Conservation (phyloP, 2,888 invertebrate species). For the Euproctis similis region DNA sequence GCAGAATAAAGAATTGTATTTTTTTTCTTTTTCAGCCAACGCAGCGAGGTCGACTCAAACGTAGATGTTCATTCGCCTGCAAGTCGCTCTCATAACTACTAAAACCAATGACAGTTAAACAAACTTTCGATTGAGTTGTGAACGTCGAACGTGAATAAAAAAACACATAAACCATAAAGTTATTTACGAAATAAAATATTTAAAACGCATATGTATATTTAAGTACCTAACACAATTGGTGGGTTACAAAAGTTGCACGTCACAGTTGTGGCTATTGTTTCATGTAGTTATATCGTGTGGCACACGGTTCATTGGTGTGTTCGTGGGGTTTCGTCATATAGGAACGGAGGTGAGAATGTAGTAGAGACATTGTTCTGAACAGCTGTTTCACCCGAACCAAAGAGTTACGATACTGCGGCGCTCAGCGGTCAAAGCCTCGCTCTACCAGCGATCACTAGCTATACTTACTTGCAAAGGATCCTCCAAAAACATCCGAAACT, state of each 20-base stretch:
- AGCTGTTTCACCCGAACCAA: conserved; percentile 44
- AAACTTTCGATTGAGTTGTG: conserved; percentile 39
- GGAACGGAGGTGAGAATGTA: conserved; percentile 19
- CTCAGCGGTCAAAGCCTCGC: conserved; percentile 25
- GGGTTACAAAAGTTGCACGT: conserved; percentile 36
- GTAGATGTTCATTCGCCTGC: conserved; percentile 22
- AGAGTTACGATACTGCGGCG: conserved; percentile 17
- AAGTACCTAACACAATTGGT: no score
- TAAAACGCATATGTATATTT: no score
- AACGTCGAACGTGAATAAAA: conserved; percentile 25
- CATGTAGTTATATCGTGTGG: conserved; percentile 23
- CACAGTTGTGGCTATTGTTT: conserved; percentile 40
- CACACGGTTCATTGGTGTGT: conserved; percentile 32
- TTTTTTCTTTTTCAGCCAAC: no score
- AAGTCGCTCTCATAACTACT: no score
- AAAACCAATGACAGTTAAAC: conserved; percentile 19
- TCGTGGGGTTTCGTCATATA: conserved; percentile 42
- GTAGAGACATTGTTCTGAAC: conserved; percentile 34
- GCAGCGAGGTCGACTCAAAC: conserved; percentile 36
- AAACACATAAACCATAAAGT: conserved; percentile 14
- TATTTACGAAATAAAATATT: conserved; percentile 32
- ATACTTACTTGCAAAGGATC: conserved; percentile 88
- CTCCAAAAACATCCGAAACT: conserved; percentile 95
- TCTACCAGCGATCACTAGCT: conserved; percentile 23
- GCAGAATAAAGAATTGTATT: no score